Percentiles rank a stretch among this genome's conserved stretches.
phyloP scores from a whole-genome alignment of 2,797 vertebrate genomes.

The Lateolabrax maculatus region DNA sequence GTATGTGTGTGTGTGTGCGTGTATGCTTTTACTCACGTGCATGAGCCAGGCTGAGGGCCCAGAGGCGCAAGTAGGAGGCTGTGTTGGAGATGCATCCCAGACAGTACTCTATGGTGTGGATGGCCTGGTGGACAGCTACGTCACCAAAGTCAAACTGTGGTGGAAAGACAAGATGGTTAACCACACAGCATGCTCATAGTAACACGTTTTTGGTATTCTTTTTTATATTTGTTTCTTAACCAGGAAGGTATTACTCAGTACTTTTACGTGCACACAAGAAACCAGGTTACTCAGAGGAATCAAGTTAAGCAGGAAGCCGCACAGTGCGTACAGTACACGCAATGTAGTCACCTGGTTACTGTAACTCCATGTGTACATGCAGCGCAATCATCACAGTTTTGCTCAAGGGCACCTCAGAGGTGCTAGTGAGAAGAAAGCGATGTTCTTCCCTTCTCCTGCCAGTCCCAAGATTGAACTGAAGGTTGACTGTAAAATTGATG shows the following conservation, averaged over 20 bases:
- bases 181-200: background rate
- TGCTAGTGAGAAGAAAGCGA: background rate
- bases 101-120: constrained; percentile 98
- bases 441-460: background rate
- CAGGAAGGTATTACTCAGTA: background rate
- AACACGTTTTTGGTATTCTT: background rate
- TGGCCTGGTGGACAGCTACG: constrained; percentile 94
- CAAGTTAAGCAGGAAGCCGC: background rate
- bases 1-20: constrained; percentile 1
- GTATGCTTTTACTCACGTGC: constrained; percentile 78
- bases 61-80: constrained; percentile 80
- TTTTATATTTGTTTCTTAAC: background rate
- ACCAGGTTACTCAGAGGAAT: background rate
- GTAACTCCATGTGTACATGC: constrained; percentile 5
- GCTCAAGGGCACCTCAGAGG: background rate
- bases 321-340: background rate
- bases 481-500: no score
- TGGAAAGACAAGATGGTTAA: constrained; percentile 25
- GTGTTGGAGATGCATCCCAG: constrained; percentile 92
- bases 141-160: constrained; percentile 95
- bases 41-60: constrained; percentile 81
- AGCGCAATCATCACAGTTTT: background rate
- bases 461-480: background rate
- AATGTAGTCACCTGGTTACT: background rate
- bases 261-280: background rate